Evolutionary conservation across 2,113 vertebrate species (phyloP).

Genomic region (Lycaon pictus): DNA sequence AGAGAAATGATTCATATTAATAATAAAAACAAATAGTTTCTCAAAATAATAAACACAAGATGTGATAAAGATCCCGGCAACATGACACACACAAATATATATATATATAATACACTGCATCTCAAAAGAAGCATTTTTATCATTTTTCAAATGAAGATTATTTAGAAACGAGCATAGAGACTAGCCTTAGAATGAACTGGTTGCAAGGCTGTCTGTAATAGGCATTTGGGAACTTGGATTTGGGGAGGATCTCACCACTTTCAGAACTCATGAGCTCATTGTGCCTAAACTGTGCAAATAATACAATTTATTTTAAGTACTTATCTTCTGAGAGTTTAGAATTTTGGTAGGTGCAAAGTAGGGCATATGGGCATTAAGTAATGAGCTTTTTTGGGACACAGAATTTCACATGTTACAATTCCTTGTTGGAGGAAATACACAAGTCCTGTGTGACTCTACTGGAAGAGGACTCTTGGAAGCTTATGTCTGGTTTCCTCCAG

Average conservation of each 20-base stretch:
- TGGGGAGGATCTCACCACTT: background rate
- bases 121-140: background rate
- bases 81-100: background rate
- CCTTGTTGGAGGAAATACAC: background rate
- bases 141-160: background rate
- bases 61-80: background rate
- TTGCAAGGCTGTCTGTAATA: background rate
- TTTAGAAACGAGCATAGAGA: background rate
- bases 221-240: background rate
- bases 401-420: background rate
- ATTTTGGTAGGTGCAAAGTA: background rate
- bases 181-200: background rate
- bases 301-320: background rate
- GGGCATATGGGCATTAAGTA: background rate
- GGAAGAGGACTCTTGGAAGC: background rate
- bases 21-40: background rate
- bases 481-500: background rate
- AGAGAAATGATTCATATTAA: background rate
- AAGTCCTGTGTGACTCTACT: background rate
- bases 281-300: background rate
- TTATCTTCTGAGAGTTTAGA: background rate
- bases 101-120: background rate
- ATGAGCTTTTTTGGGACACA: background rate
- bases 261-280: background rate
- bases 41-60: background rate